phyloP scores from a whole-genome alignment of 2,113 vertebrate species.

The Silurus glanis region DNA sequence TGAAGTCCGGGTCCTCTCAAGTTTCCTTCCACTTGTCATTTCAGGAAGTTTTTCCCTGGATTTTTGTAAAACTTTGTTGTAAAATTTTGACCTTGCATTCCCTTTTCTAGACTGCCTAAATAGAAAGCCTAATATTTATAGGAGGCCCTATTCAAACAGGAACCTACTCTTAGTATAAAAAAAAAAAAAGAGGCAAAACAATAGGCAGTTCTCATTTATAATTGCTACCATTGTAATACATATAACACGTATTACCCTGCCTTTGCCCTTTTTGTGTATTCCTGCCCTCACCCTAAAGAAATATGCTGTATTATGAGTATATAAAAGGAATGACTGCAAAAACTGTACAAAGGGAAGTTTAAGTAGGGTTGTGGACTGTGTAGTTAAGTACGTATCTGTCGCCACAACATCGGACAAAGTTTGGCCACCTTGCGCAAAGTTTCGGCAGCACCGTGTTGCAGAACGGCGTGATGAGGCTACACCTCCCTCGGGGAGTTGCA shows the following conservation, averaged over 20 bases:
- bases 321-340: not conserved
- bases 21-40: not conserved
- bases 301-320: not conserved
- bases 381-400: not conserved
- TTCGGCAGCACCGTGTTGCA: constrained; percentile 34
- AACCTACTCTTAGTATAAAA: not conserved
- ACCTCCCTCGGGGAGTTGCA: constrained; percentile 54
- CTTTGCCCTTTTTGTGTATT: not conserved
- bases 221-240: not conserved
- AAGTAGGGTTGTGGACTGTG: not conserved
- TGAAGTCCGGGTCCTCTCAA: not conserved
- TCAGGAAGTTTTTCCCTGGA: not conserved
- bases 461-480: constrained; percentile 46
- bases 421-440: constrained; percentile 38
- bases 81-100: not conserved
- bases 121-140: not conserved
- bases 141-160: not conserved
- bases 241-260: not conserved
- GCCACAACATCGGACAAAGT: constrained; percentile 9
- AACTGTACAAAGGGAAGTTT: not conserved
- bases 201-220: not conserved
- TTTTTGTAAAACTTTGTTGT: not conserved
- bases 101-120: not conserved
- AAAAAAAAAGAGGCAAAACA: not conserved
- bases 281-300: not conserved